Evolutionary conservation across 2,113 vertebrate genomes (phyloP).

Genomic region (Octodon degus): DNA sequence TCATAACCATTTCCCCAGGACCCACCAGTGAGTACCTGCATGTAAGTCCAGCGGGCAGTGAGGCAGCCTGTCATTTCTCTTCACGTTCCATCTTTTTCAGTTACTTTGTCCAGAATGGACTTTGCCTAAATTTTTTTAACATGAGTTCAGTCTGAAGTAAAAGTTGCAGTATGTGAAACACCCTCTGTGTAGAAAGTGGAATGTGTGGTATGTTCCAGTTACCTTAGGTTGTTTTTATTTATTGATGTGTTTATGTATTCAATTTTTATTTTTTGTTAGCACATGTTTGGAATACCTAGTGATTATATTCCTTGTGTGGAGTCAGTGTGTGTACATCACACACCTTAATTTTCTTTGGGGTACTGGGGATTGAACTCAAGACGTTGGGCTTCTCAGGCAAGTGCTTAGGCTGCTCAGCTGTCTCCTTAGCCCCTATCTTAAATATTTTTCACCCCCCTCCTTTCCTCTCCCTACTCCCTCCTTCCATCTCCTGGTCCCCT

Average conservation of each 20-base stretch:
- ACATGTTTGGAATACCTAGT: no score
- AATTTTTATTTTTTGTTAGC: neutral
- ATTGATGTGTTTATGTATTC: neutral
- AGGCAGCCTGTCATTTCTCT: constrained; percentile 67
- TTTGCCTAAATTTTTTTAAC: constrained; percentile 12
- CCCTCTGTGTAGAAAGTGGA: neutral
- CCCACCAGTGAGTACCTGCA: constrained; percentile 44
- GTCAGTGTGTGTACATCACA: neutral
- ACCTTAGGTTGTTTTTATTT: constrained; percentile 37
- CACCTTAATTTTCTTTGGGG: neutral
- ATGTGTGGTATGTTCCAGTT: neutral
- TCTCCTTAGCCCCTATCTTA: no score
- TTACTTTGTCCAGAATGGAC: neutral
- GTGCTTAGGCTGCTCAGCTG: no score
- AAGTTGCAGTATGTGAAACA: neutral
- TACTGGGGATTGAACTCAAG: no score
- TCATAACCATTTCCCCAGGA: constrained; percentile 77
- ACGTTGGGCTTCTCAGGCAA: no score
- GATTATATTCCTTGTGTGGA: neutral
- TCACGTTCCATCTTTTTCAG: constrained; percentile 26
- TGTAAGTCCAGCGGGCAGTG: constrained; percentile 69
- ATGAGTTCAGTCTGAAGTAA: constrained; percentile 58
- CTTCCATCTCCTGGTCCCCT: neutral
- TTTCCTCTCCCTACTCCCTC: neutral
- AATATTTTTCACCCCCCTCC: neutral